Percentiles rank a stretch among this genome's conserved stretches.
phyloP scores from a whole-genome alignment of 2,888 invertebrate genomes.

The Sthenelais limicola region DNA sequence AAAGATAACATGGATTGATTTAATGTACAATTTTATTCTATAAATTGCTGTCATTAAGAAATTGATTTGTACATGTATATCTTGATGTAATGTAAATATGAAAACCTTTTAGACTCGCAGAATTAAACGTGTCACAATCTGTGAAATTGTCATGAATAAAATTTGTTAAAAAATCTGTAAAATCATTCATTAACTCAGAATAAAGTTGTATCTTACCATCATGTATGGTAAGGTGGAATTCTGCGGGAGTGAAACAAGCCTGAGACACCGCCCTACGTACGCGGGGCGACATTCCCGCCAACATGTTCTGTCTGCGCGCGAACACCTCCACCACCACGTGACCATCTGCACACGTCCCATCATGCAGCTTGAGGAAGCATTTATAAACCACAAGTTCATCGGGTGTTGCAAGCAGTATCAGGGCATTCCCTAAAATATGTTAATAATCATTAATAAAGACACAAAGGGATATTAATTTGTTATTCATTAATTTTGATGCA shows the following conservation, averaged over 20 bases:
- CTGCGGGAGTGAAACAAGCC: slow-evolving; percentile 21
- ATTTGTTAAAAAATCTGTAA: background rate
- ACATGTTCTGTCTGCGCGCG: slow-evolving; percentile 25
- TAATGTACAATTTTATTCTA: no score
- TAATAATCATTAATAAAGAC: no score
- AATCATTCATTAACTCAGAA: background rate
- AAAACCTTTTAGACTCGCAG: no score
- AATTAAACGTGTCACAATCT: no score
- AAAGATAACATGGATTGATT: no score
- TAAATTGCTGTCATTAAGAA: no score
- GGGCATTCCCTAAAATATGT: background rate
- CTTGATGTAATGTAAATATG: no score
- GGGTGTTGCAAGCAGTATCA: slow-evolving; percentile 6
- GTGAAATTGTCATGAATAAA: no score
- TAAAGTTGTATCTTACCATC: slow-evolving; percentile 2
- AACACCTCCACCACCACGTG: slow-evolving; percentile 1
- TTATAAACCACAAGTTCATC: slow-evolving; percentile 18
- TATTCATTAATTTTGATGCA: no score
- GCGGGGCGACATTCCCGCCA: slow-evolving; percentile 9
- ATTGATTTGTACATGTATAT: no score
- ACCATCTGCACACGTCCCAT: slow-evolving; percentile 6
- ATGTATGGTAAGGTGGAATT: slow-evolving; percentile 12
- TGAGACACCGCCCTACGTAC: slow-evolving; percentile 6
- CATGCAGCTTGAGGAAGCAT: slow-evolving; percentile 19
- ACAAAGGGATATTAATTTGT: no score